These are phyloP conservation scores for Papilio glaucus DNA, from an alignment of 1,140 invertebrate species.

Conservation along the genomic window DNA sequence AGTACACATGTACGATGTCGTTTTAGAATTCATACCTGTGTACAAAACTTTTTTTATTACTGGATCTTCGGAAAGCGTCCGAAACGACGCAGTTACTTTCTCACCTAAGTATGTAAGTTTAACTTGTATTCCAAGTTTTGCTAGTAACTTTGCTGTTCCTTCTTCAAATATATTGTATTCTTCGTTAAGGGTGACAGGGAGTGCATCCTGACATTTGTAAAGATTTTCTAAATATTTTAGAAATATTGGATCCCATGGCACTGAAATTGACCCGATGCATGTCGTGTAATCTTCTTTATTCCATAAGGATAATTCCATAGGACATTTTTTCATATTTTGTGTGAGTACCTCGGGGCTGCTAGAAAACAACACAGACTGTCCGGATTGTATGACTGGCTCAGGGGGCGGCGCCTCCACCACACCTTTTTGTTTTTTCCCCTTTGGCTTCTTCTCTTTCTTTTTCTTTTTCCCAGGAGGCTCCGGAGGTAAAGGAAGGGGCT, in stretches of 20 bases:
- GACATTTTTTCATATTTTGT: conserved; percentile 71
- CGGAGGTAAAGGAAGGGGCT: conserved; percentile 72
- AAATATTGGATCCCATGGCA: conserved; percentile 72
- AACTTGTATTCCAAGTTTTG: conserved; percentile 70
- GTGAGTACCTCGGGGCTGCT: conserved; percentile 71
- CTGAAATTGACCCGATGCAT: conserved; percentile 60
- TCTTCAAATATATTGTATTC: conserved; percentile 78
- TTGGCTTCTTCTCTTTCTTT: conserved; percentile 64
- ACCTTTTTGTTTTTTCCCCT: conserved; percentile 69
- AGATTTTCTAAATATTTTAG: conserved; percentile 65
- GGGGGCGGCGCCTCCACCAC: conserved; percentile 61
- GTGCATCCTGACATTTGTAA: conserved; percentile 55
- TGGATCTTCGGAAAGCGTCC: conserved; percentile 75
- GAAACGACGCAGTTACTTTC: conserved; percentile 68
- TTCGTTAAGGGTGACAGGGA: conserved; percentile 63
- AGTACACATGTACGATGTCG: conserved; percentile 76
- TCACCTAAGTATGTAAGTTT: conserved; percentile 71
- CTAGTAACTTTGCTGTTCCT: conserved; percentile 69
- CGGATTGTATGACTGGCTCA: conserved; percentile 72
- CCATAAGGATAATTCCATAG: conserved; percentile 70
- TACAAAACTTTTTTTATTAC: conserved; percentile 72
- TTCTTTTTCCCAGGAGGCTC: conserved; percentile 70
- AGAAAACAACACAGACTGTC: conserved; percentile 75
- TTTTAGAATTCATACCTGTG: conserved; percentile 76
- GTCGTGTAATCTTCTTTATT: conserved; percentile 71